Percentiles rank a stretch among this genome's conserved stretches.
phyloP scores from a whole-genome alignment of 2,888 invertebrate species.

The Orchesella flavescens region DNA sequence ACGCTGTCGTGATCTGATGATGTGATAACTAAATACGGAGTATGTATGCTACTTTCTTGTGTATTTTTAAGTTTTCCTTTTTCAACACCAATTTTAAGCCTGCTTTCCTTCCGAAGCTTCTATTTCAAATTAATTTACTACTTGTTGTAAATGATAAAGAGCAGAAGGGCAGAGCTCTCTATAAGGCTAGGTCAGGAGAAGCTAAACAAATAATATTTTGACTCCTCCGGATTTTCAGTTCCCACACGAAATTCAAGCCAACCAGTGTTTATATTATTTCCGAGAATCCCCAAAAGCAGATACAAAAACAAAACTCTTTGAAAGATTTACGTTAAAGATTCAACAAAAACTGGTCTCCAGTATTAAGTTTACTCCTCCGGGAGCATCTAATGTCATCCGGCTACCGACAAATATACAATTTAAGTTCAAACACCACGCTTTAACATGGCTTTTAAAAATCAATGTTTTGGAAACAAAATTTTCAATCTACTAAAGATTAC shows the following conservation, averaged over 20 bases:
- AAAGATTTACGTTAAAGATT: background rate
- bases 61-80: conserved; percentile 46
- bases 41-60: too few species aligned
- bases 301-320: background rate
- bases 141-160: conserved; percentile 37
- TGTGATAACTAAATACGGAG: background rate
- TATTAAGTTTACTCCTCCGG: conserved; percentile 21
- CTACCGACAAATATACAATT: background rate
- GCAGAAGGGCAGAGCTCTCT: conserved; percentile 25
- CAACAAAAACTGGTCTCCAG: background rate
- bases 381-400: conserved; percentile 36
- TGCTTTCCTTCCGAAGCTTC: conserved; percentile 26
- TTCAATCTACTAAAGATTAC: background rate
- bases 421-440: background rate
- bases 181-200: conserved; percentile 22
- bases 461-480: background rate
- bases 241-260: conserved; percentile 61
- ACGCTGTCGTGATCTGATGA: conserved; percentile 6
- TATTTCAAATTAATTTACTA: conserved; percentile 51
- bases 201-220: conserved; percentile 61
- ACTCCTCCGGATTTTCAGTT: conserved; percentile 40
- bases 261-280: conserved; percentile 54
- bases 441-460: background rate
- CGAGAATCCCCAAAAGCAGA: conserved; percentile 16
- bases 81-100: conserved; percentile 43